A percentile compares a stretch with the other conserved stretches of the same genome.
These are phyloP conservation scores for Hyposoter didymator DNA, from an alignment of 2,888 invertebrate species.

Conservation along the genomic window DNA sequence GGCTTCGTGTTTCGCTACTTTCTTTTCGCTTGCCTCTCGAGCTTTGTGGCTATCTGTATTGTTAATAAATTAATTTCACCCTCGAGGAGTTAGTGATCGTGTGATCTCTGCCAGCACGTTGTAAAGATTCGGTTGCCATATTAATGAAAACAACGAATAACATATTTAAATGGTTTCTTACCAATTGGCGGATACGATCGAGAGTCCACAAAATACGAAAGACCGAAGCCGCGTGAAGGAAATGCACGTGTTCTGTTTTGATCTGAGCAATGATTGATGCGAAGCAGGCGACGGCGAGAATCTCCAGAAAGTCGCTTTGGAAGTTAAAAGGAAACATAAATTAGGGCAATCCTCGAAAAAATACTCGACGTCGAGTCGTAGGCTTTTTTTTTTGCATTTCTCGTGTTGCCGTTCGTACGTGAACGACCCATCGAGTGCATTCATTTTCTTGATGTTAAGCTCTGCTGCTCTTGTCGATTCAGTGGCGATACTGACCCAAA, in stretches of 20 bases:
- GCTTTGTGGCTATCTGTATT: constrained; percentile 17
- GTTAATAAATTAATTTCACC: not conserved
- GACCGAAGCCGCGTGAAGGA: not conserved
- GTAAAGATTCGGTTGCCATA: not conserved
- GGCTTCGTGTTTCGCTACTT: constrained; percentile 16
- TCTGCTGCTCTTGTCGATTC: not conserved
- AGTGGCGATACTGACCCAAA: not conserved
- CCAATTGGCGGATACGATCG: not conserved
- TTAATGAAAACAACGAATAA: not conserved
- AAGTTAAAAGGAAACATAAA: constrained; percentile 72
- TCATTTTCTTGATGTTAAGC: not conserved
- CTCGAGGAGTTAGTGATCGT: not conserved
- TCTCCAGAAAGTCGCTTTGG: constrained; percentile 54
- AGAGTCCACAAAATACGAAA: constrained; percentile 1
- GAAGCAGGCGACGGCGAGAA: not conserved
- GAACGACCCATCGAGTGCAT: not conserved
- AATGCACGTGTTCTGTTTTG: constrained; percentile 33
- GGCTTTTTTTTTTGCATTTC: constrained; percentile 32
- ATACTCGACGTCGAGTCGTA: constrained; percentile 59
- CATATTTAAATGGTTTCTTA: not conserved
- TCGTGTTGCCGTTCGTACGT: not conserved
- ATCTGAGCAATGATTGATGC: constrained; percentile 57
- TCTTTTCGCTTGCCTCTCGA: not conserved
- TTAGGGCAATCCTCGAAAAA: constrained; percentile 71
- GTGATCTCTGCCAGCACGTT: not conserved